These are phyloP conservation scores for Lithosia quadra DNA, from an alignment of 2,888 invertebrate species.

Conservation along the genomic window DNA sequence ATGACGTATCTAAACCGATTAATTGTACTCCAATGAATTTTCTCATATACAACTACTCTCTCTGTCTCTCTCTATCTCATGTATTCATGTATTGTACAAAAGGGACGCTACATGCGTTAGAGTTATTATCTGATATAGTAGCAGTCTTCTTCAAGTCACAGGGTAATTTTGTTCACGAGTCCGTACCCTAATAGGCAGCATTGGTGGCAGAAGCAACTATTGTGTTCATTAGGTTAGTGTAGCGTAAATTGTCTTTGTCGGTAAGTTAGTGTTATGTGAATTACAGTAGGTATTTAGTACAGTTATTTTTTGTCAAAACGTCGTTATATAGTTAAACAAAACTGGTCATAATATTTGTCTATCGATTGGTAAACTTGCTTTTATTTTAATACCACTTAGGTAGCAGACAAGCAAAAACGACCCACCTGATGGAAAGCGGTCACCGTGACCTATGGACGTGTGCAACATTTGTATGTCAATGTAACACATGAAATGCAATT, in stretches of 20 bases:
- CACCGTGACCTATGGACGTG: too few relatives aligned
- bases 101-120: neutral
- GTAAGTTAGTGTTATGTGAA: too few relatives aligned
- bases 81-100: neutral
- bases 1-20: neutral
- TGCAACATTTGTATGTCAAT: neutral
- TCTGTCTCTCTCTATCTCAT: too few relatives aligned
- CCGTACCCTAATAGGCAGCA: neutral
- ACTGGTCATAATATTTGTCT: too few relatives aligned
- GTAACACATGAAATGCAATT: constrained; percentile 30
- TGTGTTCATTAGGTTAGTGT: neutral
- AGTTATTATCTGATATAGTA: neutral
- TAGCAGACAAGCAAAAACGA: too few relatives aligned
- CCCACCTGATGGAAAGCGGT: too few relatives aligned
- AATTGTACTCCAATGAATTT: neutral
- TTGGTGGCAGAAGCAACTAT: neutral
- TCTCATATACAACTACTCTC: too few relatives aligned
- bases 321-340: too few relatives aligned
- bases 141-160: neutral
- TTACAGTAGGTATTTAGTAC: too few relatives aligned
- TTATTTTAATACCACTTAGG: too few relatives aligned
- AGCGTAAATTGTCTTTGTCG: neutral
- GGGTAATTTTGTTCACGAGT: neutral
- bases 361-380: too few relatives aligned
- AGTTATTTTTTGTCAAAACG: too few relatives aligned